Conservation (phyloP, 2,797 vertebrate genomes). For the Podargus strigoides region DNA sequence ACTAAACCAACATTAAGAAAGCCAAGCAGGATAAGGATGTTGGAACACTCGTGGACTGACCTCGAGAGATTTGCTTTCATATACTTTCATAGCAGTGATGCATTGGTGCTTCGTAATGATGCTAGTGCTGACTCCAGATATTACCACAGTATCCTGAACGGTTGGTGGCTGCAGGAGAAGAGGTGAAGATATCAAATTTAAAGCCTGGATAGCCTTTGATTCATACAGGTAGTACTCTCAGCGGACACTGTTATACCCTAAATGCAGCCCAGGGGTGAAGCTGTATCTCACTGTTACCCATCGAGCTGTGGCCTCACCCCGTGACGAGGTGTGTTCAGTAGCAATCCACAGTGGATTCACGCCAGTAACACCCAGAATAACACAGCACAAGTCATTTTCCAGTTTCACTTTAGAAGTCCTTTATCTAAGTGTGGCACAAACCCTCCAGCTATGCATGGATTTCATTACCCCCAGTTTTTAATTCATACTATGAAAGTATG, state of each 20-base stretch:
- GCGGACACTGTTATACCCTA: background rate
- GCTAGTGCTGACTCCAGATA: slow-evolving; percentile 91
- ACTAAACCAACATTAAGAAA: accelerated
- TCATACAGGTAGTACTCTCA: accelerated
- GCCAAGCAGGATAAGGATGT: background rate
- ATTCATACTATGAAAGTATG: accelerated
- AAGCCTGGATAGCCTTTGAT: accelerated
- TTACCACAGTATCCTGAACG: slow-evolving; percentile 94
- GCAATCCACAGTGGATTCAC: too few species aligned
- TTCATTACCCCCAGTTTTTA: accelerated
- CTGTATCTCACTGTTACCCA: too few species aligned
- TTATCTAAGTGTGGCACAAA: background rate
- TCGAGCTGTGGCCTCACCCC: too few species aligned
- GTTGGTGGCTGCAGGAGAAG: slow-evolving; percentile 82
- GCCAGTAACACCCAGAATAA: too few species aligned
- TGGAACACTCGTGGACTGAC: slow-evolving; percentile 65
- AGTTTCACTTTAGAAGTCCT: background rate
- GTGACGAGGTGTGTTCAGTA: too few species aligned
- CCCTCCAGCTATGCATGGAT: background rate
- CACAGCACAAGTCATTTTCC: too few species aligned
- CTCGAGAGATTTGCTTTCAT: slow-evolving; percentile 96
- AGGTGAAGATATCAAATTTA: background rate
- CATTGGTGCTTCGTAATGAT: slow-evolving; percentile 98
- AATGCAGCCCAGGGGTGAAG: too few species aligned
- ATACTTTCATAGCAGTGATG: slow-evolving; percentile 99